A percentile compares a stretch with the other conserved stretches of the same genome.
phyloP scores from a whole-genome alignment of 64 coral and sea anemone genomes.

The Pocillopora damicornis region DNA sequence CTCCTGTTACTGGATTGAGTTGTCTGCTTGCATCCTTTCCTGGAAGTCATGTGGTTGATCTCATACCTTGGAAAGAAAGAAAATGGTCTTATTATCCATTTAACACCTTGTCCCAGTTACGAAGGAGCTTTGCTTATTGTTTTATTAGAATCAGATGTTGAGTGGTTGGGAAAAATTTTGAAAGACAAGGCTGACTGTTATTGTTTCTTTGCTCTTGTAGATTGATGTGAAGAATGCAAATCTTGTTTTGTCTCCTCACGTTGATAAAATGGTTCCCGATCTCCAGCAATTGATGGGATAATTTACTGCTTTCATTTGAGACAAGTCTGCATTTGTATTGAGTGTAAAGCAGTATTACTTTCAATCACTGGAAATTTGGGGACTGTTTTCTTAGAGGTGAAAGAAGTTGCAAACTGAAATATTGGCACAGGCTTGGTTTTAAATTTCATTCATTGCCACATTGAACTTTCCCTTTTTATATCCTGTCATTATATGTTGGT shows the following conservation, averaged over 20 bases:
- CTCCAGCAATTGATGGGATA: neutral
- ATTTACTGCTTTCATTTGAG: neutral
- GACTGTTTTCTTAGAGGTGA: constrained; percentile 2
- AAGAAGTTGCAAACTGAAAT: constrained; percentile 2
- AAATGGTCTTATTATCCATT: constrained; percentile 51
- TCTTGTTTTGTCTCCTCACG: constrained; percentile 22
- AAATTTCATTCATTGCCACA: neutral
- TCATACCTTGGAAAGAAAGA: constrained; percentile 76
- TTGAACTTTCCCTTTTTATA: neutral
- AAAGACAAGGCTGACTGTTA: neutral
- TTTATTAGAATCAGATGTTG: neutral
- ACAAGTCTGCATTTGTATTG: constrained; percentile 8
- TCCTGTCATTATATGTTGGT: neutral
- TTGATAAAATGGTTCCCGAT: neutral
- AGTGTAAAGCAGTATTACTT: neutral
- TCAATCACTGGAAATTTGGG: constrained; percentile 12
- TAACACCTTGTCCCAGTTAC: constrained; percentile 53
- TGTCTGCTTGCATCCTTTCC: constrained; percentile 61
- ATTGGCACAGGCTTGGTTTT: neutral
- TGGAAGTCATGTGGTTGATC: constrained; percentile 70
- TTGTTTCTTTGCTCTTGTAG: neutral
- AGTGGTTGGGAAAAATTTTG: neutral
- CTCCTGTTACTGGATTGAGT: constrained; percentile 40
- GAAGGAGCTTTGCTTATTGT: neutral
- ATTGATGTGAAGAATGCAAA: neutral